Evolutionary conservation across 2,113 vertebrate genomes (phyloP), one percentile per base, ranked within the genome.

Genomic region (Progne subis): DNA sequence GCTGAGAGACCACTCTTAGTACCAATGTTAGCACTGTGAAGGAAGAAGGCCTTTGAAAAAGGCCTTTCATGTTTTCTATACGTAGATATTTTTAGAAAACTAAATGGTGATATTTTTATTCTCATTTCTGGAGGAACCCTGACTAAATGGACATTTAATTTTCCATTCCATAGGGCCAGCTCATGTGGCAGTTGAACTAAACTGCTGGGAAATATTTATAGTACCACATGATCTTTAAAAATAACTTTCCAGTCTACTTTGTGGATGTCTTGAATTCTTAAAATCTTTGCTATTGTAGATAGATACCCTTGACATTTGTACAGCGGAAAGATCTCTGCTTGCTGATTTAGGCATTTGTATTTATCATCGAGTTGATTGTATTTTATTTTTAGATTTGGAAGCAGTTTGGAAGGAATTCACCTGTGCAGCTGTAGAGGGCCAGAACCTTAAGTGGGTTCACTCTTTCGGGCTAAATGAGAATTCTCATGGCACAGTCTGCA

Each of bases 171-270:
- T 79, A 78, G 44, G 64, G 69, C 74, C 82, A 94, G 29, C 57
- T 90, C 44, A 47, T 81, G 75, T 81, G 76, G 85, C 82, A 64
- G 50, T 72, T 82, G 53, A 86, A 72, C 67, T 52, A 8, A 93
- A 68, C 60, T 84, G 23, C 49, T 90, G 72, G 76, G 94, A 93
- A 95, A 57, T 96, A 96, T 93, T 97, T 95, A 53, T 79, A 75
- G 64, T 86, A 76, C 56, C 82, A 56, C 53, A 61, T 86, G 90
- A 88, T 91, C 57, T 92, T 92, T 81, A 93, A 96, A 95, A 96
- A 94, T 92, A 97, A 76, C 91, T 91, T 86, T 29, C 53, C 37
- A 84, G 56, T 21, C 90, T 64, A 15, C 26, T 4, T 23, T 60
- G 21, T 64, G 34, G 34, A 90, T 52, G 29, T 79, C 89, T 94